Evolutionary conservation across 2,888 invertebrate genomes (phyloP), one percentile per base, ranked within the genome.

Genomic region (Platycheirus albimanus): DNA sequence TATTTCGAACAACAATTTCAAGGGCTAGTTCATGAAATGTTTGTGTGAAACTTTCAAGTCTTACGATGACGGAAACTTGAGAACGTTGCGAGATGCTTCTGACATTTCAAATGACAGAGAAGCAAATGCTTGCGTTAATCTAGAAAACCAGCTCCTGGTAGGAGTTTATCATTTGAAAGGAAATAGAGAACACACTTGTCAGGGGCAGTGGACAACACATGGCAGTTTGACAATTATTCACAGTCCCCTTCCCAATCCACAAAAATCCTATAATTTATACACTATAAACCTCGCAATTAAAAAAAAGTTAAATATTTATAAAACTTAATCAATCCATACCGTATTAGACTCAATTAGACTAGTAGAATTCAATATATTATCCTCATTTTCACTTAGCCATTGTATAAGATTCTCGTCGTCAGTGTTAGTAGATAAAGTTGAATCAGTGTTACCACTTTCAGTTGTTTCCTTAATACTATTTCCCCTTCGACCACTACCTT

Each of bases 301-400:
- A 43, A 11, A 3, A n/a, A 36, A 24, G 15, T 28, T 41, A 17
- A 19, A 45, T 45, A 52, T 28, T 15, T 45, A 66, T 11, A 28
- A 43, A 19, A 8, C n/a, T 54, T 6, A 28, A 28, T 49, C 49
- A 77, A 54, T 81, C 79, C 81, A 78, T 85, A 85, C 83, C 79
- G 91, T 91, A 87, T 90, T 89, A 85, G 90, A 88, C 64, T 87
- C 81, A 85, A 79, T 61, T 76, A 74, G 78, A 67, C 70, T 85
- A 79, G 79, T 85, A 54, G 78, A 77, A 84, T 76, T 79, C 69
- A 75, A 80, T 74, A 85, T 66, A 85, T 81, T 81, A 79, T 84
- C 84, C 76, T 76, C 75, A 76, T 76, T 80, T 64, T 76, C 72
- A 77, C 20, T 72, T 77, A 81, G 76, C 72, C 81, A 81, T 76